Evolutionary conservation across 2,113 vertebrate genomes (phyloP), one percentile per base, ranked within the genome.

Genomic region (Carollia perspicillata): DNA sequence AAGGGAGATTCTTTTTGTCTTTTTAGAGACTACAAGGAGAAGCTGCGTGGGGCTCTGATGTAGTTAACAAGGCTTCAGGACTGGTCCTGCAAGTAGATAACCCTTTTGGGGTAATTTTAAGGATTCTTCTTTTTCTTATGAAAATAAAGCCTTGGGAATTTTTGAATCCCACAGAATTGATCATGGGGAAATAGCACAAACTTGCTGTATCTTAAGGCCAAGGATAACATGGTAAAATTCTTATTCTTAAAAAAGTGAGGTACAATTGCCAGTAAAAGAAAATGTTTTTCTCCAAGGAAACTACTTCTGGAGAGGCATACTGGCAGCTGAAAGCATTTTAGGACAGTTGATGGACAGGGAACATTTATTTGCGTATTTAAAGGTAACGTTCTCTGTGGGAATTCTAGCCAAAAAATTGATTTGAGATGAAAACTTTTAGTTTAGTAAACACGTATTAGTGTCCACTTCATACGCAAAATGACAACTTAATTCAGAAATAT

Each of bases 321-420:
- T 85, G 95, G 49, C 66, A 95, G 55, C 49, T 78, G 78, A 30
- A 84, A 85, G 23, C 79, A 60, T 85, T 90, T 96, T 92, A 97
- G 49, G 77, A 83, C 66, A 84, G 2, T 78, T 49, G n/a, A 66
- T 87, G n/a, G 35, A 78, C 3, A 89, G 42, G 35, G 33, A 84
- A 74, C n/a, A 53, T 93, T 92, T 84, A 77, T 93, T 89, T 87
- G 65, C 44, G 60, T 85, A 58, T 83, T 85, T 51, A 44, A 96
- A 81, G 66, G 60, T 94, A 91, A 94, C 30, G 42, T 63, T 63
- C 26, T 90, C 12, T 93, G 7, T 89, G 49, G 58, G 13, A 53
- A 87, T 58, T 92, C 23, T 51, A 65, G 40, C 40, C 23, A 44
- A 84, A 93, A 42, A 53, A 18, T 30, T 55, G 44, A 51, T 71